Percentiles rank a stretch among this genome's conserved stretches.
phyloP scores from a whole-genome alignment of 2,888 invertebrate species.

The Clivina fossor region DNA sequence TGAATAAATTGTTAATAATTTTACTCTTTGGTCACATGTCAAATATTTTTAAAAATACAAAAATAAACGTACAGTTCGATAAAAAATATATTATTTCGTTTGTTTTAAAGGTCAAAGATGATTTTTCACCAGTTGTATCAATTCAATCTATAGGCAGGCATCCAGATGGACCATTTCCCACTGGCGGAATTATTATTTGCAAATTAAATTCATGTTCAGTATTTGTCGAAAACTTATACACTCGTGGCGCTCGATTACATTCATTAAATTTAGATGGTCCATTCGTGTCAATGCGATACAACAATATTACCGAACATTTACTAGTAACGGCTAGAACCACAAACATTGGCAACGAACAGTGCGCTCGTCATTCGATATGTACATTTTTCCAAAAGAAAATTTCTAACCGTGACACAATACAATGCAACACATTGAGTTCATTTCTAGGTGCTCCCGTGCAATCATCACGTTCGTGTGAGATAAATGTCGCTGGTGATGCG shows the following conservation, averaged over 20 bases:
- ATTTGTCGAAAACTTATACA: conserved; percentile 54
- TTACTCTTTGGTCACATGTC: too few species aligned
- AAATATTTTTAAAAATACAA: too few species aligned
- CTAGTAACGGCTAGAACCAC: conserved; percentile 75
- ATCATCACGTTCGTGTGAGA: too few species aligned
- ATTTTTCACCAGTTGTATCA: conserved; percentile 74
- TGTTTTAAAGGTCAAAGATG: conserved; percentile 50
- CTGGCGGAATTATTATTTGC: conserved; percentile 70
- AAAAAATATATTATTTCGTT: background rate
- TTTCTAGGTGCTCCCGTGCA: too few species aligned
- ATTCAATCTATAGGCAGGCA: conserved; percentile 56
- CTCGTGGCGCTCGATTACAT: conserved; percentile 49
- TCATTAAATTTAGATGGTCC: conserved; percentile 69
- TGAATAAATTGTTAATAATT: too few species aligned
- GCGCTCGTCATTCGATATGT: too few species aligned
- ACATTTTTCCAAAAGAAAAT: too few species aligned
- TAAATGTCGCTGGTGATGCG: too few species aligned
- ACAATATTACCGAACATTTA: conserved; percentile 64
- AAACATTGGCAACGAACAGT: too few species aligned
- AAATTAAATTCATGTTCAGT: conserved; percentile 73
- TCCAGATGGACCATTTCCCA: conserved; percentile 51
- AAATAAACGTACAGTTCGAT: background rate
- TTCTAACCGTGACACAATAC: too few species aligned
- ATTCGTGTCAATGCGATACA: conserved; percentile 73
- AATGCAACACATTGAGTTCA: too few species aligned